These are phyloP conservation scores for Nixonia krombeini DNA, from an alignment of 1,140 invertebrate genomes.

Conservation along the genomic window DNA sequence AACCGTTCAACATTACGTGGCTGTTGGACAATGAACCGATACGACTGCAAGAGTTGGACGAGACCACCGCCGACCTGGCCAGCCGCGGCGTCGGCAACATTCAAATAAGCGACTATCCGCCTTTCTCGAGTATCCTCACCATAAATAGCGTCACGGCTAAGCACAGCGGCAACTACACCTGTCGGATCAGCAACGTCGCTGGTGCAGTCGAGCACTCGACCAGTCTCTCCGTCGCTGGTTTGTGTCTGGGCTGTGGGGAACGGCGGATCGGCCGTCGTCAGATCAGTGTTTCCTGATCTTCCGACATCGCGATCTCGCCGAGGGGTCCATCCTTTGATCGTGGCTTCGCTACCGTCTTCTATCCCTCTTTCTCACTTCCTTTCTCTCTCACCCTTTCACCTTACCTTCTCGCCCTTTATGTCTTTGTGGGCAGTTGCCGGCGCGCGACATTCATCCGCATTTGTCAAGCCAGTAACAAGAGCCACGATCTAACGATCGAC, in stretches of 20 bases:
- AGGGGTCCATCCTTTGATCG: slow-evolving; percentile 47
- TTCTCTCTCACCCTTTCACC: too few species aligned
- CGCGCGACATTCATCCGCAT: too few species aligned
- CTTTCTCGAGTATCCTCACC: slow-evolving; percentile 74
- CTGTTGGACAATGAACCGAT: slow-evolving; percentile 72
- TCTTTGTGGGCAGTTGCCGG: too few species aligned
- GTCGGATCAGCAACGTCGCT: slow-evolving; percentile 76
- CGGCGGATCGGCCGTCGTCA: slow-evolving; percentile 28
- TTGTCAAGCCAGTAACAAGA: too few species aligned
- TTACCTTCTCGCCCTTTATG: too few species aligned
- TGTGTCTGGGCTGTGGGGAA: slow-evolving; percentile 55
- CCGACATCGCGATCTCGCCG: slow-evolving; percentile 37
- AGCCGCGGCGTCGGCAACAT: slow-evolving; percentile 59
- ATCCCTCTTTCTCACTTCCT: neutral
- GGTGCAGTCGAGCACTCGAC: slow-evolving; percentile 75
- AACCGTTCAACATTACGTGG: slow-evolving; percentile 76
- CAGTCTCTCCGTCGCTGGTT: slow-evolving; percentile 75
- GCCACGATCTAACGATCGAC: slow-evolving; percentile 47
- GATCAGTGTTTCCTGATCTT: slow-evolving; percentile 38
- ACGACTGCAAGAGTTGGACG: slow-evolving; percentile 50
- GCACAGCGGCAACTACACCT: slow-evolving; percentile 79
- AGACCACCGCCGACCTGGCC: slow-evolving; percentile 37
- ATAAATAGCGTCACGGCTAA: slow-evolving; percentile 76
- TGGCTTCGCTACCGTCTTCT: neutral
- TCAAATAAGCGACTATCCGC: slow-evolving; percentile 71